A percentile compares a stretch with the other conserved stretches of the same genome.
phyloP scores from a whole-genome alignment of 1,140 invertebrate species.

The Brachionus plicatilis region DNA sequence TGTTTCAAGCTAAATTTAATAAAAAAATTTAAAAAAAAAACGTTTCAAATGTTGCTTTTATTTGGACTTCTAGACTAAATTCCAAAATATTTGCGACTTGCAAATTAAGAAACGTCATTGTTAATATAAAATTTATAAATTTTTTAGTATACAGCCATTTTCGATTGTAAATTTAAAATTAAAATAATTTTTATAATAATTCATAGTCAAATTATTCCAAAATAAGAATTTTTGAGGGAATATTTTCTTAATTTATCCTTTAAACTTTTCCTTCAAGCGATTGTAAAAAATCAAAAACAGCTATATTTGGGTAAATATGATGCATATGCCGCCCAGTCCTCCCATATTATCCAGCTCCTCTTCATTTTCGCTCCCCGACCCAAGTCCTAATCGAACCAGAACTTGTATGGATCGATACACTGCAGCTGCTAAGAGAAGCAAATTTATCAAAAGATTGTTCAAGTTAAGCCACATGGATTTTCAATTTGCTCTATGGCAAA shows the following conservation, averaged over 20 bases:
- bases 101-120: not conserved
- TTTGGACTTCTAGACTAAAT: not conserved
- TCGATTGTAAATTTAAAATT: not conserved
- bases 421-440: slow-evolving; percentile 82
- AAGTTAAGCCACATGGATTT: slow-evolving; percentile 99
- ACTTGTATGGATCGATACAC: slow-evolving; percentile 32
- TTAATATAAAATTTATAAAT: not conserved
- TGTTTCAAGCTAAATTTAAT: too few relatives aligned
- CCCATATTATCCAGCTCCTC: not conserved
- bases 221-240: not conserved
- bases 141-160: not conserved
- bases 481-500: slow-evolving; percentile 98
- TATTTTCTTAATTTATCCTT: not conserved
- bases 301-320: not conserved
- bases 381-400: not conserved
- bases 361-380: slow-evolving; percentile 4
- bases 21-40: too few relatives aligned
- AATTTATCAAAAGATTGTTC: slow-evolving; percentile 80
- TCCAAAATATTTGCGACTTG: not conserved
- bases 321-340: not conserved
- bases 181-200: not conserved
- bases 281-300: not conserved
- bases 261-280: not conserved
- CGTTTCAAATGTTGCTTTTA: too few relatives aligned
- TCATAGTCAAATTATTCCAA: slow-evolving; percentile 1